Percentiles rank a stretch among this genome's conserved stretches.
These are phyloP conservation scores for Lasaia peninsularis DNA, from an alignment of 1,140 invertebrate genomes.

Conservation along the genomic window DNA sequence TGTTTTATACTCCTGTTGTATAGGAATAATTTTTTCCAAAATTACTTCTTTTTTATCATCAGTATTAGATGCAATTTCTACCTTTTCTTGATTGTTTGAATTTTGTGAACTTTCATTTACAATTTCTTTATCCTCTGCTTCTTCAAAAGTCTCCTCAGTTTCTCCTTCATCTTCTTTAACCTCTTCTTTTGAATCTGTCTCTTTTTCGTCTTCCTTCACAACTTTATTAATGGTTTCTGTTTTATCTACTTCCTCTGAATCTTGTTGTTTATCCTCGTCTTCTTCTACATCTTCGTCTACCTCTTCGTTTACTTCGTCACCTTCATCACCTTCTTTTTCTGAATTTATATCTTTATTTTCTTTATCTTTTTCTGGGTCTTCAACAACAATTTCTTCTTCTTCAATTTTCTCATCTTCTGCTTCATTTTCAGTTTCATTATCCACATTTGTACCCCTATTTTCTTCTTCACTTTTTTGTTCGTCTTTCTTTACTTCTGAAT, in stretches of 20 bases:
- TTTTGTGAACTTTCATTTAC: conserved; percentile 25
- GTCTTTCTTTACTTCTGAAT: conserved; percentile 26
- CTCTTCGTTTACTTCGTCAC: conserved; percentile 25
- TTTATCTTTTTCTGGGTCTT: conserved; percentile 19
- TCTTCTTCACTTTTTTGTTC: conserved; percentile 33
- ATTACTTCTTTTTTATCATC: conserved; percentile 24
- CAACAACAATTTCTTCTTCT: conserved; percentile 20
- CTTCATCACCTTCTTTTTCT: conserved; percentile 36
- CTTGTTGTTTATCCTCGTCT: conserved; percentile 31
- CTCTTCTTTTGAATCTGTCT: conserved; percentile 27
- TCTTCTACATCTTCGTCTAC: conserved; percentile 25
- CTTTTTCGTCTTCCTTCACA: conserved; percentile 23
- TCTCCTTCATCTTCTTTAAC: conserved; percentile 30
- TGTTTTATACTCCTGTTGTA: conserved; percentile 19
- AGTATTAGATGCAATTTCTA: conserved; percentile 18
- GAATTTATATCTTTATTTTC: conserved; percentile 21
- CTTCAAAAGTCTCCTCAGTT: conserved; percentile 32
- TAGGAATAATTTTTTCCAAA: conserved; percentile 10
- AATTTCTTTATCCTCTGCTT: conserved; percentile 33
- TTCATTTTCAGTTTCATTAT: not conserved
- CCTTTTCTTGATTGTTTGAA: conserved; percentile 22
- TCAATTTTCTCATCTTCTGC: conserved; percentile 24
- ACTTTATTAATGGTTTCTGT: conserved; percentile 26
- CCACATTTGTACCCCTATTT: conserved; percentile 15
- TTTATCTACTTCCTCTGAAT: conserved; percentile 26